A percentile compares a stretch with the other conserved stretches of the same genome.
Evolutionary conservation across 2,113 vertebrate species (phyloP).

Genomic region (Microcebus ravelobensis): DNA sequence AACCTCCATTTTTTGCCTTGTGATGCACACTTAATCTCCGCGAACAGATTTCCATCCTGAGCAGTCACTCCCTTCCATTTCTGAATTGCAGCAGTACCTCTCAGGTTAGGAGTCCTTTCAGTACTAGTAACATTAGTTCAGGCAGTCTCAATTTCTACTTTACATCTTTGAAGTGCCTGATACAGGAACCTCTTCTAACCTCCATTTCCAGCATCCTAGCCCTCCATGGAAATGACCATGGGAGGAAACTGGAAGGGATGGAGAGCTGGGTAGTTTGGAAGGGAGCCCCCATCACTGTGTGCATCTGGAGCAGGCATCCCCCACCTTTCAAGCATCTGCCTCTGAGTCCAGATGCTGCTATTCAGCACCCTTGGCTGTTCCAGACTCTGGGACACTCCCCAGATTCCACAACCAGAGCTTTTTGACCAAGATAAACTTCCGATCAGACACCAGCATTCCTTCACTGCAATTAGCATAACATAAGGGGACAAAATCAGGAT

Average conservation of each 20-base stretch:
- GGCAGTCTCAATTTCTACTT: neutral
- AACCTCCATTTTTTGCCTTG: too few relatives aligned
- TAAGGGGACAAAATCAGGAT: neutral
- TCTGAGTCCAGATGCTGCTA: neutral
- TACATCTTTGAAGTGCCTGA: too few relatives aligned
- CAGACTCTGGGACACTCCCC: neutral
- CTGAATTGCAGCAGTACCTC: neutral
- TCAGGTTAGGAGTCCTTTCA: neutral
- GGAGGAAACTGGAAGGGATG: neutral
- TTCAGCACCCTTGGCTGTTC: neutral
- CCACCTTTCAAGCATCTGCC: neutral
- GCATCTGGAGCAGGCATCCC: neutral
- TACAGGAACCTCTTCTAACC: fast-evolving
- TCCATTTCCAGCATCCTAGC: fast-evolving
- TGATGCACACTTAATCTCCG: neutral
- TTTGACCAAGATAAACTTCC: neutral
- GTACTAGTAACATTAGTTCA: neutral
- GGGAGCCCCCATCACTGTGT: neutral
- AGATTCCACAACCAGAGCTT: neutral
- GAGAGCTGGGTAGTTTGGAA: neutral
- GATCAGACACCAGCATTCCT: neutral
- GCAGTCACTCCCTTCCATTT: neutral
- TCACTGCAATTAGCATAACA: neutral
- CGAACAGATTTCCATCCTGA: neutral
- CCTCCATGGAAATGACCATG: fast-evolving